Base-by-base conservation (phyloP, 2,797 vertebrate species). In the Staurois parvus region DNA sequence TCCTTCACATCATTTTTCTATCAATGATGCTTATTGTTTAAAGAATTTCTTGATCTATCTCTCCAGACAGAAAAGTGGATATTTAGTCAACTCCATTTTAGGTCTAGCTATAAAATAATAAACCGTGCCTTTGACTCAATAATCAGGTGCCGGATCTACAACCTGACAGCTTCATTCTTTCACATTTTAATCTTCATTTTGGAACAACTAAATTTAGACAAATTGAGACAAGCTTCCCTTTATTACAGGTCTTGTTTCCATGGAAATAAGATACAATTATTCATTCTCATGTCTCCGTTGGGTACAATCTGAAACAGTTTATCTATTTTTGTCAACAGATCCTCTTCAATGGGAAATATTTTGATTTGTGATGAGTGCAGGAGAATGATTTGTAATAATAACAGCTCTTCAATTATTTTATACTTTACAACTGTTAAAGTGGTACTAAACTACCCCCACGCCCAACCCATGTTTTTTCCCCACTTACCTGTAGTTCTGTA, bases 231-330 rank as follows among this genome's bases (percentile, higher is more conserved):
- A 92, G 82, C 90, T 91, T 90, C 90, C 86, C 90, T 91, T 91
- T 90, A 91, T 90, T 90, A 92, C 89, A 91, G 91, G 91, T 88
- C 89, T 78, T 72, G 93, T 94, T 94, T 88, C 93, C 90, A 94
- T 94, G 93, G 92, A 91, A 93, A 93, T 91, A 90, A 85, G 91
- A 93, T 93, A 94, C 93, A 94, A 95, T 94, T 93, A 94, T 94
- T 94, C 94, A 94, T 94, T 64, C 86, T 92, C 93, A 94, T 93
- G 93, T 93, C 92, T 88, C 93, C 94, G 92, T 90, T 89, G 91
- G 91, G 92, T 91, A 91, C 92, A 91, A 91, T 92, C 93, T 93
- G 82, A 93, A 94, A 93, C 92, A 92, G 76, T 85, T 91, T 91
- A 89, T 93, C 93, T 94, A 93, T 94, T 94, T 94, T 72, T 72